A percentile compares a stretch with the other conserved stretches of the same genome.
These are phyloP conservation scores for Azorinus chamasolen DNA, from an alignment of 2,888 invertebrate genomes.

Conservation along the genomic window DNA sequence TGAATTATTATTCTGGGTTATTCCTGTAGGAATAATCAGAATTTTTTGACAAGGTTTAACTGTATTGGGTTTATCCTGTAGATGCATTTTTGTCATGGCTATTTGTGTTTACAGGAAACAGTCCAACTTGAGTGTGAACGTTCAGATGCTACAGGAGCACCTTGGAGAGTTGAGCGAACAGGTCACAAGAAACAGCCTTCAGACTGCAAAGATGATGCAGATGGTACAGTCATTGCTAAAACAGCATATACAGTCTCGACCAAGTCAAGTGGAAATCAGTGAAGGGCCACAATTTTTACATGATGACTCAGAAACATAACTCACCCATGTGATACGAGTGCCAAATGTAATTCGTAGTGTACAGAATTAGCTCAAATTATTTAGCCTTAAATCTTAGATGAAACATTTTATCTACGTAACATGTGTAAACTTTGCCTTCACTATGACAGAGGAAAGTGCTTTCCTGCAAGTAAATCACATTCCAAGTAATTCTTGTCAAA, in stretches of 20 bases:
- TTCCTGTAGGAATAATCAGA: no score
- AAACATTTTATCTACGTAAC: no score
- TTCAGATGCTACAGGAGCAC: constrained; percentile 44
- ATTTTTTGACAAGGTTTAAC: no score
- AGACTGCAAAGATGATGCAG: constrained; percentile 61
- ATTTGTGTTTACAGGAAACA: constrained; percentile 29
- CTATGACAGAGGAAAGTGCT: no score
- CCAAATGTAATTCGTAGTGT: no score
- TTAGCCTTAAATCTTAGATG: no score
- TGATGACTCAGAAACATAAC: constrained; percentile 2
- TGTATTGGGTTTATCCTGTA: not conserved
- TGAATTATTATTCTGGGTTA: no score
- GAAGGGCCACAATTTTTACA: constrained; percentile 15
- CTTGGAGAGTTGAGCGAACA: constrained; percentile 62
- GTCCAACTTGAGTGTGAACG: constrained; percentile 19
- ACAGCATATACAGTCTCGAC: constrained; percentile 24
- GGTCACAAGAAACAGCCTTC: constrained; percentile 51
- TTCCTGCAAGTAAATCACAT: no score
- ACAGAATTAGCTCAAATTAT: no score
- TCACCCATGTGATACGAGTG: no score
- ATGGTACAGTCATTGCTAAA: constrained; percentile 46
- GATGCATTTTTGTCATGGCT: not conserved
- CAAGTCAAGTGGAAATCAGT: constrained; percentile 40
- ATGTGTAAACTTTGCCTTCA: no score
- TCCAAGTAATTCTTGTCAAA: no score